Conservation (phyloP, 2,113 vertebrate genomes). For the Heliornis fulica region DNA sequence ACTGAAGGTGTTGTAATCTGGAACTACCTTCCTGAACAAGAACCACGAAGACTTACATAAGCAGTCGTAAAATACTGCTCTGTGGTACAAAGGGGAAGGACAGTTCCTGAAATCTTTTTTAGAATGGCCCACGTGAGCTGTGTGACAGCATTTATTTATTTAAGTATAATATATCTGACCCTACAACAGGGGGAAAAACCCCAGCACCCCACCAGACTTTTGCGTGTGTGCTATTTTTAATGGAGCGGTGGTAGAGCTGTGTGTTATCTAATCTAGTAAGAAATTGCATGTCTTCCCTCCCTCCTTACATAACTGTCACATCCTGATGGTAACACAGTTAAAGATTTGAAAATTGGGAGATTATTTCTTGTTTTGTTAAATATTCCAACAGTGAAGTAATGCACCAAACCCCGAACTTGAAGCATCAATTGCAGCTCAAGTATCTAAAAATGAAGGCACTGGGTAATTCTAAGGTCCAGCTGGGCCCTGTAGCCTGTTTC, state of each 20-base stretch:
- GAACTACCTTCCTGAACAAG: neutral
- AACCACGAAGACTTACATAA: neutral
- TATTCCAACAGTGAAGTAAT: neutral
- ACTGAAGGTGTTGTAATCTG: neutral
- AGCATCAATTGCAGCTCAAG: neutral
- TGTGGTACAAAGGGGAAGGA: neutral
- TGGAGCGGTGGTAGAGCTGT: neutral
- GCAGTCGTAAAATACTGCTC: neutral
- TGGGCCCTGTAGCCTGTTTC: neutral
- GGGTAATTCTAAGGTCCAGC: neutral
- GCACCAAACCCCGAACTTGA: neutral
- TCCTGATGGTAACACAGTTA: neutral
- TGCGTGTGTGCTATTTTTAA: neutral
- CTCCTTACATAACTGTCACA: conserved; percentile 1
- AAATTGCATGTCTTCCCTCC: neutral
- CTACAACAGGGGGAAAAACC: neutral
- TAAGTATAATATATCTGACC: neutral
- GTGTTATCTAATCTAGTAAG: conserved; percentile 33
- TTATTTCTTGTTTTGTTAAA: neutral
- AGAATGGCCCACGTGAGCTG: neutral
- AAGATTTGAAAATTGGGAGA: neutral
- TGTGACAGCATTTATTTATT: neutral
- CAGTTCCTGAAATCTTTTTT: neutral
- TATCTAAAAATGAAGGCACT: neutral
- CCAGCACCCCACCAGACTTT: neutral